Base-by-base conservation (phyloP, 1,140 invertebrate species). In the Onthophagus taurus region DNA sequence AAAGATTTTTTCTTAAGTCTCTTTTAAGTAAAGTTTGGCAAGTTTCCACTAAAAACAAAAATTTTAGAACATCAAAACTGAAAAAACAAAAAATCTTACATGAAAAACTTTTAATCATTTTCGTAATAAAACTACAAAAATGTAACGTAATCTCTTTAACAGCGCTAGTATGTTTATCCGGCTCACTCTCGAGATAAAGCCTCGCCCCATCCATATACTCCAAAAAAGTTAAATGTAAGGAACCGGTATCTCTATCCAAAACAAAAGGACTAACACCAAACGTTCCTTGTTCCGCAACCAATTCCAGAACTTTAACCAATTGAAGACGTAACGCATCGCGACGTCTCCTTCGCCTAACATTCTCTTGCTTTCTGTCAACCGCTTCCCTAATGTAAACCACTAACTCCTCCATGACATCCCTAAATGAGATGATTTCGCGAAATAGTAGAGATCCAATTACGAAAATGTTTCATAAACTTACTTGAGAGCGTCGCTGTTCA, bases 311-410 rank as follows among this genome's bases (percentile, higher is more conserved):
- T 57, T 85, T 80, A 31, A 94, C 88, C 33, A 99, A 68, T 51
- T 95, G 88, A 18, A 96, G 69, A 38, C 96, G 71, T n/a, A 99
- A 66, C 11, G 91, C 83, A 68, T 99, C 96, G 46, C 92, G 76
- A 38, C 94, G 74, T 44, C 91, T 70, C 14, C 94, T 68, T 29
- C 93, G 72, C 23, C 91, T 69, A 73, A 97, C 87, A 59, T 95
- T 98, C 65, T 99, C 96, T 65, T 96, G 87, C 63, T 98, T 98
- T 17, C 90, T 77, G 65, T 99, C 96, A n/a, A 96, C 85, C 1
- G 93, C 90, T 67, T 99, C 96, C 19, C 93, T 79, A 37, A 99
- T 83, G 48, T 89, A 84, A 2, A 83, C 77, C 7, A 89, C 76
- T 14, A 99, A 61, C 68, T 99, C 96, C 59, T 98, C 95, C 77